Percentiles rank a stretch among this genome's conserved stretches.
Conservation (phyloP, 2,113 vertebrate genomes). For the Physeter macrocephalus region DNA sequence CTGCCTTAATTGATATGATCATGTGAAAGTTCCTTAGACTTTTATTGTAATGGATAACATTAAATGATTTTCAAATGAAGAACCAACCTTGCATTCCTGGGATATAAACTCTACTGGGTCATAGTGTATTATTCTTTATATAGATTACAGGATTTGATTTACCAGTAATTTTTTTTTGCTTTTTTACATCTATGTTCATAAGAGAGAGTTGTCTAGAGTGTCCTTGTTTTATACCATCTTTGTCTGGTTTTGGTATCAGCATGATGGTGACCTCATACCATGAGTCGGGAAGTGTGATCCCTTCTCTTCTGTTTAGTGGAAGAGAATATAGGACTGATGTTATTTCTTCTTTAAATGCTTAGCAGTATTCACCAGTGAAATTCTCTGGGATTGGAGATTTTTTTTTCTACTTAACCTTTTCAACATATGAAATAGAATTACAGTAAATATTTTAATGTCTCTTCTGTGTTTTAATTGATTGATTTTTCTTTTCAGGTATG, state of each 20-base stretch:
- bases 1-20: neutral
- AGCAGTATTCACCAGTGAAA: neutral
- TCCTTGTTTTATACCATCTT: neutral
- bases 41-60: neutral
- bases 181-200: neutral
- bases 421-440: neutral
- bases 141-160: neutral
- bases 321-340: neutral
- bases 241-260: neutral
- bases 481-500: neutral
- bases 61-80: constrained; percentile 13
- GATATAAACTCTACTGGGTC: neutral
- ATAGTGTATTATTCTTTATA: neutral
- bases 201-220: neutral
- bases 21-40: neutral
- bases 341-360: constrained; percentile 4
- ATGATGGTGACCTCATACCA: neutral
- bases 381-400: neutral
- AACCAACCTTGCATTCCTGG: neutral
- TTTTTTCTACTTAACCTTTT: neutral
- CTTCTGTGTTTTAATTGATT: constrained; percentile 5
- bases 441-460: constrained; percentile 19
- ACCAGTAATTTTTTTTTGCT: neutral
- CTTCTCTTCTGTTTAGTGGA: neutral
- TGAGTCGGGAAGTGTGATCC: neutral